Evolutionary conservation across 2,113 vertebrate species (phyloP), one percentile per base, ranked within the genome.

Genomic region (Rhynchomys soricoides): DNA sequence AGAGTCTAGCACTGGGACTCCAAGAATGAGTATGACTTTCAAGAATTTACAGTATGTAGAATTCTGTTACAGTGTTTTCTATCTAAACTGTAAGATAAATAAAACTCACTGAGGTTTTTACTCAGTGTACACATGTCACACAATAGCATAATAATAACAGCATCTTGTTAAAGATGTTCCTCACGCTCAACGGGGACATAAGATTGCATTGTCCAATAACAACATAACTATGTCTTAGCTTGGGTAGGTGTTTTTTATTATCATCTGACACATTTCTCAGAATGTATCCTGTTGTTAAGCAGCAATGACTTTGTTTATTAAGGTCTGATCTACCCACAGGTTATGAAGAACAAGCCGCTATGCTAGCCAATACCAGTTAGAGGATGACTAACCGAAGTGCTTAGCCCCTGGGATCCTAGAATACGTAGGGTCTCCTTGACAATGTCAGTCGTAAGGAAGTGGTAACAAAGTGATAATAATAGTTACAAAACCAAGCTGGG

Each of bases 281-380:
- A 73, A 74, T 26, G 7, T 13, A 17, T 59, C 75, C 50, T 40
- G 75, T 57, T 89, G 86, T 68, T 83, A 82, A 74, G 68, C 55
- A 87, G 21, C n/a, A 7, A 7, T 85, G 70, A 57, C 43, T 11
- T 37, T 55, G 8, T 75, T 94, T 89, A 73, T 45, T 68, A 93
- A 82, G 70, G n/a, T 90, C 75, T 81, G 89, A 57, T 52, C 79
- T 94, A 90, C 64, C 79, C 85, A 31, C 5, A 89, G 40, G 29
- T 71, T 66, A 90, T 52, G 52, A 70, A 86, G 64, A 93, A 43
- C 45, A 90, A 86, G 81, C 74, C 40, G 45, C 0, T 24, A 66
- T 37, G 12, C 48, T 79, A 82, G 91, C 87, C 93, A 26, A 62
- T 57, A 37, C 34, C 26, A 19, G 31, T 66, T 66, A 81, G 50